Conservation (phyloP, 2,888 invertebrate species). For the Mactromeris polynyma region DNA sequence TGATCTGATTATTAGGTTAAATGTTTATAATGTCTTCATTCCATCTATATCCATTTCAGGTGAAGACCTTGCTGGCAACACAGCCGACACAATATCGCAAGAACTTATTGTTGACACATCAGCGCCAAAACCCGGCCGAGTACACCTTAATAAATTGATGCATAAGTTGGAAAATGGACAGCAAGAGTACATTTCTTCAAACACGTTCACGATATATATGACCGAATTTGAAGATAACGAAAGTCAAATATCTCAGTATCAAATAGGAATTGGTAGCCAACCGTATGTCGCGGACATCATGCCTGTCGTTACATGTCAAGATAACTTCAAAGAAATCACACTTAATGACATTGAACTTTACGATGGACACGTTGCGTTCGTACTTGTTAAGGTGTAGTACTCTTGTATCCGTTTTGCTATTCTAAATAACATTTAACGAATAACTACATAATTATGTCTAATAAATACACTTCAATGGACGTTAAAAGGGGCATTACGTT, state of each 20-base stretch:
- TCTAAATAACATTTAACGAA: no score
- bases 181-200: not conserved
- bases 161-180: not conserved
- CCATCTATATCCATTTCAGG: not conserved
- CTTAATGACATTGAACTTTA: not conserved
- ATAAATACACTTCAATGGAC: no score
- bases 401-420: no score
- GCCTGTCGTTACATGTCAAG: not conserved
- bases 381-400: not conserved
- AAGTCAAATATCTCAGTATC: conserved; percentile 36
- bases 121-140: not conserved
- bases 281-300: conserved; percentile 21
- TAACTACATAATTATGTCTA: no score
- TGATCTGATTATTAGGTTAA: no score
- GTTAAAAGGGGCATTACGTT: no score
- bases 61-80: conserved; percentile 17
- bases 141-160: not conserved
- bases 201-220: not conserved
- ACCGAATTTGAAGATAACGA: conserved; percentile 14
- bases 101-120: conserved; percentile 31
- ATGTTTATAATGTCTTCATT: no score
- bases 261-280: conserved; percentile 28
- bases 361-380: not conserved
- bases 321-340: not conserved
- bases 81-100: not conserved